Percentiles rank a stretch among this genome's conserved stretches.
These are phyloP conservation scores for Tetragonula clypearis DNA, from an alignment of 1,140 invertebrate genomes.

Conservation along the genomic window DNA sequence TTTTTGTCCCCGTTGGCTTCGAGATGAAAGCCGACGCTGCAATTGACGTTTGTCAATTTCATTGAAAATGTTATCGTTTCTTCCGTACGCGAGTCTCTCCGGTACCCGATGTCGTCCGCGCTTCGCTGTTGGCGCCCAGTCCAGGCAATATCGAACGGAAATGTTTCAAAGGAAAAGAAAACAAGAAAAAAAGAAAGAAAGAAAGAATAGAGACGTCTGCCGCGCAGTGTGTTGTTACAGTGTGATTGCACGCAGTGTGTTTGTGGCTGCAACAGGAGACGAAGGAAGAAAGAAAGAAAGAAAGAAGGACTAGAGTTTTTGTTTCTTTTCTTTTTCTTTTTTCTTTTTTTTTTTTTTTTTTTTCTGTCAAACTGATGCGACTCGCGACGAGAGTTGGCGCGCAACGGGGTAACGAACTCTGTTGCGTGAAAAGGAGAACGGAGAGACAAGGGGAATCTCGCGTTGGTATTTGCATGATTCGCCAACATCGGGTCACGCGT, in stretches of 20 bases:
- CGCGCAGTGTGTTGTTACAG: no score
- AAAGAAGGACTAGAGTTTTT: background rate
- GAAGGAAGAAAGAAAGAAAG: no score
- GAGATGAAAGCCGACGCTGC: background rate
- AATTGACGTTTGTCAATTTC: background rate
- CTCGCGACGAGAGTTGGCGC: background rate
- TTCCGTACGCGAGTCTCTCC: background rate
- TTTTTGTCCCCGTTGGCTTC: background rate
- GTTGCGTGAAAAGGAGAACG: accelerated
- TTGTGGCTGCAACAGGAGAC: no score
- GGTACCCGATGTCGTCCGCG: background rate
- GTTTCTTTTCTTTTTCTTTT: background rate
- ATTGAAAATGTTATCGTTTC: background rate
- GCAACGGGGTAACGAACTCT: background rate
- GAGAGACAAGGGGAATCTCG: no score
- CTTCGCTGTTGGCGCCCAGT: background rate
- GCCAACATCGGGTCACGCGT: background rate
- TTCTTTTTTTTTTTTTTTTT: background rate
- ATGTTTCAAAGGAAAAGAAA: background rate
- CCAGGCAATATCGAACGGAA: background rate
- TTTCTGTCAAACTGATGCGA: background rate
- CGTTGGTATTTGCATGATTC: background rate
- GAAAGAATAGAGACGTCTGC: no score
- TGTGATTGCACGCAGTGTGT: no score
- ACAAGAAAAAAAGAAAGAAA: no score